phyloP scores from a whole-genome alignment of 37 sponge, comb jelly and placozoan genomes.

The Spongilla lacustris region DNA sequence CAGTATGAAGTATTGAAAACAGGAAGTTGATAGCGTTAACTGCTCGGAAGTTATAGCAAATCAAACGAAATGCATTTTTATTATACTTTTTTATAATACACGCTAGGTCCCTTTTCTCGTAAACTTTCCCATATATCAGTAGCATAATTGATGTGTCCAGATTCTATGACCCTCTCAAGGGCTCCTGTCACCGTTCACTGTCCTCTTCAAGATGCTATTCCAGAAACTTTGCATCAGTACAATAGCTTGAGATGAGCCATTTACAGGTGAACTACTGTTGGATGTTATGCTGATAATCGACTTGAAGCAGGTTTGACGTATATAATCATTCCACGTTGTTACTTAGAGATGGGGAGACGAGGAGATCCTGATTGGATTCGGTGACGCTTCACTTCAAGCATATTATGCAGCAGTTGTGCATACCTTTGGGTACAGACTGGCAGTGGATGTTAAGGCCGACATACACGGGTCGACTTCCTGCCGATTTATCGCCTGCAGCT shows the following conservation, averaged over 20 bases:
- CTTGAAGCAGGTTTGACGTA: neutral
- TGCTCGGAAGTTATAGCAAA: no score
- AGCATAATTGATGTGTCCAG: no score
- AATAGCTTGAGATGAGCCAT: conserved; percentile 10
- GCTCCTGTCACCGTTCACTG: neutral
- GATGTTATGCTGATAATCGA: neutral
- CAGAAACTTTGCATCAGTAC: neutral
- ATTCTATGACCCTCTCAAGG: conserved; percentile 8
- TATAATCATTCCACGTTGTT: neutral
- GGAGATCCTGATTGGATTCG: neutral
- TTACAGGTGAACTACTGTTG: neutral
- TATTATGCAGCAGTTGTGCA: neutral
- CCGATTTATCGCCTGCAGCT: no score
- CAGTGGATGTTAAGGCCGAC: neutral
- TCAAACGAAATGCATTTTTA: no score
- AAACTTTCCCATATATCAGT: no score
- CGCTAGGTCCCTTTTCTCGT: no score
- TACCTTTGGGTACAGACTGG: neutral
- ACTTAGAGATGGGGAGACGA: neutral
- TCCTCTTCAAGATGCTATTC: conserved; percentile 15
- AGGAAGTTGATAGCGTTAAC: no score
- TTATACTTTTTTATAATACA: no score
- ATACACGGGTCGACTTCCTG: no score
- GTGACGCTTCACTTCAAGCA: neutral
- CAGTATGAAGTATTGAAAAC: no score